Percentiles rank a stretch among this genome's conserved stretches.
Conservation (phyloP, 2,888 invertebrate genomes). For the Meandrusa payeni region DNA sequence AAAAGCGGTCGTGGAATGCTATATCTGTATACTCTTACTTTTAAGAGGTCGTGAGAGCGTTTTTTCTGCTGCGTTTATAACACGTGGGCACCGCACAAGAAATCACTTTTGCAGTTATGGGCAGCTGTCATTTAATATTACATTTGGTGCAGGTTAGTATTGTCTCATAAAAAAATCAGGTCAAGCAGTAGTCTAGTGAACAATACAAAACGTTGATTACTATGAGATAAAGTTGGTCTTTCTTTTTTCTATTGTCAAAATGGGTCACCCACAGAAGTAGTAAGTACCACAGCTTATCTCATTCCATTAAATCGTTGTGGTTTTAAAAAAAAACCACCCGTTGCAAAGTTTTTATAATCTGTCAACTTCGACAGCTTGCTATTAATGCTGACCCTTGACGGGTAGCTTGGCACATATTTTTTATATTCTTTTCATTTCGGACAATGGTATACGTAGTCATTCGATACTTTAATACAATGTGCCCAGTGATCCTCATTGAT, state of each 20-base stretch:
- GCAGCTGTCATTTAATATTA: too few species aligned
- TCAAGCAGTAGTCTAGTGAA: too few species aligned
- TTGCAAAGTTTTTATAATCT: conserved; percentile 43
- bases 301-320: conserved; percentile 14
- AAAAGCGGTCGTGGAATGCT: too few species aligned
- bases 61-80: too few species aligned
- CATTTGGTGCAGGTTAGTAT: too few species aligned
- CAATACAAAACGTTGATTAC: neutral
- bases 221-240: neutral
- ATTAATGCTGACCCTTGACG: conserved; percentile 63
- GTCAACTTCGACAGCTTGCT: conserved; percentile 57
- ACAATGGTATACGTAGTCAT: conserved; percentile 58
- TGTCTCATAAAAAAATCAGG: too few species aligned
- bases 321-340: conserved; percentile 22
- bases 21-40: too few species aligned
- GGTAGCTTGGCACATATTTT: conserved; percentile 57
- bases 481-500: conserved; percentile 81
- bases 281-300: conserved; percentile 8
- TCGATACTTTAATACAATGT: conserved; percentile 74
- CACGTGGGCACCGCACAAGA: too few species aligned
- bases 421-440: conserved; percentile 50
- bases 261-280: conserved; percentile 2
- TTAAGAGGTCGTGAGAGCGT: too few species aligned
- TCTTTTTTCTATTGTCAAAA: conserved; percentile 4
- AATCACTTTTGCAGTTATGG: too few species aligned